Evolutionary conservation across 2,113 vertebrate genomes (phyloP).

Genomic region (Alaudala cheleensis): DNA sequence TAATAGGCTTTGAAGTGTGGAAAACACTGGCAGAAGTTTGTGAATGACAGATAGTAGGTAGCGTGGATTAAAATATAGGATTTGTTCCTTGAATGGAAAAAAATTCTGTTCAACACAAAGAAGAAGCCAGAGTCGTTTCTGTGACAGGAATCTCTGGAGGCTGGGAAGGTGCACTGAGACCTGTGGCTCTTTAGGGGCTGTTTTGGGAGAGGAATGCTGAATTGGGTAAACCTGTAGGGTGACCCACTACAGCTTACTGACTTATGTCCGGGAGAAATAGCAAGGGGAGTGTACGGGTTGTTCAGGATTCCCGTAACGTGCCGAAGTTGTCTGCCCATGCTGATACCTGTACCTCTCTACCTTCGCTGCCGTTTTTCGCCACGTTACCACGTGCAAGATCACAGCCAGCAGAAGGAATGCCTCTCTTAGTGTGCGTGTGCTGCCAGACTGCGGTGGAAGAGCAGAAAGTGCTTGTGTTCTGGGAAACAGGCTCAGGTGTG

Average conservation of each 20-base stretch:
- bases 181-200: background rate
- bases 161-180: background rate
- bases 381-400: fast-evolving
- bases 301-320: background rate
- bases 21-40: background rate
- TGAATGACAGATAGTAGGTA: background rate
- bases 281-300: fast-evolving
- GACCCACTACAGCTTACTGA: background rate
- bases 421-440: fast-evolving
- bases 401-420: background rate
- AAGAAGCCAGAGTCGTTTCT: background rate
- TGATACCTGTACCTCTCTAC: background rate
- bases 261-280: fast-evolving
- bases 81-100: background rate
- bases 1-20: background rate
- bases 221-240: background rate
- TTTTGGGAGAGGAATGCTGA: background rate
- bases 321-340: background rate
- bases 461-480: background rate
- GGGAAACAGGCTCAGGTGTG: background rate
- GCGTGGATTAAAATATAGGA: background rate
- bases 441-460: background rate
- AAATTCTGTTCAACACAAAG: background rate
- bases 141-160: background rate
- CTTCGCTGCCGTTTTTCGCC: background rate